Evolutionary conservation across 2,888 invertebrate genomes (phyloP).

Genomic region (Clunio marinus): DNA sequence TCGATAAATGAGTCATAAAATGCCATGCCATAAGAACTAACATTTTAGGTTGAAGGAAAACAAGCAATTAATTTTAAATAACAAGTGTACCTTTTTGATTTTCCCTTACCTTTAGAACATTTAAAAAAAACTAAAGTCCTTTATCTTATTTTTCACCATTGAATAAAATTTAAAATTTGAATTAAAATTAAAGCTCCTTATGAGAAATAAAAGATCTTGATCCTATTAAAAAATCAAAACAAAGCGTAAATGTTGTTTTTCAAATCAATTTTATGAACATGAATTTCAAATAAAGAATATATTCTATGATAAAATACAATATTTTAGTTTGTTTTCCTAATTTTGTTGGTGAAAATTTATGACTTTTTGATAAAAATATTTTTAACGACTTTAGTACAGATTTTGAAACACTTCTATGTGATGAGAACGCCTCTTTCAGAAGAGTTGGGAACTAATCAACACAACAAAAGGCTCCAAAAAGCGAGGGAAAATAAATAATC

Average conservation of each 20-base stretch:
- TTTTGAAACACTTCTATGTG: no score
- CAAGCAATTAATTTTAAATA: not conserved
- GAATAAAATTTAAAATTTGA: not conserved
- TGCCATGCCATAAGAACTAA: not conserved
- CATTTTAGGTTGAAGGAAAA: not conserved
- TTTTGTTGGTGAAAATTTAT: no score
- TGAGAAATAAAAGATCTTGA: not conserved
- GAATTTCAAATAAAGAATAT: conserved; percentile 4
- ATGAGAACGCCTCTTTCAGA: no score
- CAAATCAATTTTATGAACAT: not conserved
- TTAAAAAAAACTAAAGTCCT: not conserved
- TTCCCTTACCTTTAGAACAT: no score
- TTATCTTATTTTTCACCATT: not conserved
- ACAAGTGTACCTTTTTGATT: conserved; percentile 18
- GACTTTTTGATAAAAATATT: no score
- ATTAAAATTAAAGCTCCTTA: not conserved
- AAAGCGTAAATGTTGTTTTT: no score
- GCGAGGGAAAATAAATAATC: no score
- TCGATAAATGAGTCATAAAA: not conserved
- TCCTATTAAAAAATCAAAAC: not conserved
- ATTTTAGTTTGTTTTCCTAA: no score
- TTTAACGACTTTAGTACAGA: no score
- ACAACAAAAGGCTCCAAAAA: no score
- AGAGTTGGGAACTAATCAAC: no score
- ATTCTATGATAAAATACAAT: conserved; percentile 9